phyloP scores from a whole-genome alignment of 2,113 vertebrate genomes.

The Coracopsis vasa region DNA sequence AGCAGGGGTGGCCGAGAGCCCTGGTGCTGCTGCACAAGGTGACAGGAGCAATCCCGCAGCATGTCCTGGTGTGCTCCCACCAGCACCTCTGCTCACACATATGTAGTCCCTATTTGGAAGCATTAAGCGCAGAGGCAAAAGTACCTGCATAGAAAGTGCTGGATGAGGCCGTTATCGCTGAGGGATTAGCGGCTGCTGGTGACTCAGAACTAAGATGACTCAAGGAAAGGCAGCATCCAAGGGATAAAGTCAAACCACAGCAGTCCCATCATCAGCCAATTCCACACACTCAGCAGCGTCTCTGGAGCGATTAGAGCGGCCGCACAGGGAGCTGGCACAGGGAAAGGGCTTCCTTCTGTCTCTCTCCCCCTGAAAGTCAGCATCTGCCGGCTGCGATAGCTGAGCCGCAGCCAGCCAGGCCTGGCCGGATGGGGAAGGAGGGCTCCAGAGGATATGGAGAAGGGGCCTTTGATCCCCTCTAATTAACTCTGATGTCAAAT shows the following conservation, averaged over 20 bases:
- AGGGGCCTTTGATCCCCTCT: conserved; percentile 13
- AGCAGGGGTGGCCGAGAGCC: neutral
- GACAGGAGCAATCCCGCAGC: rapidly evolving
- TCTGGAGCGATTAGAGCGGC: neutral
- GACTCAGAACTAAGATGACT: conserved; percentile 49
- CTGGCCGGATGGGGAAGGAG: neutral
- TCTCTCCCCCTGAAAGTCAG: neutral
- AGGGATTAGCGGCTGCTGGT: conserved; percentile 26
- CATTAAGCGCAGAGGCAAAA: neutral
- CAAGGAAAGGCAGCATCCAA: conserved; percentile 33
- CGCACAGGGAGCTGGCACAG: neutral
- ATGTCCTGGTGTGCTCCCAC: neutral
- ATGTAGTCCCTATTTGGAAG: neutral
- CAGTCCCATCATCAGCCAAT: neutral
- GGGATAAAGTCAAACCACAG: conserved; percentile 17
- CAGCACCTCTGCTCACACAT: neutral
- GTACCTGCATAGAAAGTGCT: neutral
- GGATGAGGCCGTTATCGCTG: neutral
- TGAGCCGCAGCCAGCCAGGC: neutral
- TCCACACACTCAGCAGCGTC: neutral
- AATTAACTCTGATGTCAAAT: neutral
- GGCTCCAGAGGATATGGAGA: neutral
- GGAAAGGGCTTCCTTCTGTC: neutral
- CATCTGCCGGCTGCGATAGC: neutral
- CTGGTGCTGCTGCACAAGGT: neutral